These are phyloP conservation scores for Ascidia mentula DNA, from an alignment of 23 tunicate genomes.

Conservation along the genomic window DNA sequence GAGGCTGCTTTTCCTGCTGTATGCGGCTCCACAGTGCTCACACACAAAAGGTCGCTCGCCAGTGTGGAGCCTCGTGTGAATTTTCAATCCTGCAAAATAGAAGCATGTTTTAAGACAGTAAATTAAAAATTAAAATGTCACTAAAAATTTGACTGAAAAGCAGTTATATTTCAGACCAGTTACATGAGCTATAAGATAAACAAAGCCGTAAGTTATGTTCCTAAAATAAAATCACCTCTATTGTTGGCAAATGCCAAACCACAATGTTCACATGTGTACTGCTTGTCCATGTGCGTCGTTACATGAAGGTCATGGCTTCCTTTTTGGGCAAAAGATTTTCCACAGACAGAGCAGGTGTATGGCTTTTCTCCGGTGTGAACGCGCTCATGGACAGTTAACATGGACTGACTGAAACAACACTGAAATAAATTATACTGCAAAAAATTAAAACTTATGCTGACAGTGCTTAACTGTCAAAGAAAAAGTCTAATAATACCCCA, in stretches of 20 bases:
- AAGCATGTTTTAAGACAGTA: too few relatives aligned
- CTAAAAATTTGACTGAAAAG: too few relatives aligned
- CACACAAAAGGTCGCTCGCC: conserved; percentile 23
- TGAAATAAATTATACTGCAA: too few relatives aligned
- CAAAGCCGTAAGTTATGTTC: not conserved
- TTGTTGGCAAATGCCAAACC: not conserved
- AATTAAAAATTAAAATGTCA: too few relatives aligned
- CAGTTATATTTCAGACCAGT: not conserved
- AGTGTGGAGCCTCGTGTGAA: conserved; percentile 8
- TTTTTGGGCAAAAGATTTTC: not conserved
- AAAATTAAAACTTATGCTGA: too few relatives aligned
- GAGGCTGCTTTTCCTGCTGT: conserved; percentile 1
- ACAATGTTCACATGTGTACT: not conserved
- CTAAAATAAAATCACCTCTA: not conserved
- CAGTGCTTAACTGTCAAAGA: too few relatives aligned
- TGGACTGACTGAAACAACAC: not conserved
- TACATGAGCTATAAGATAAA: not conserved
- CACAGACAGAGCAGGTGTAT: not conserved
- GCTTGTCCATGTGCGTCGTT: not conserved
- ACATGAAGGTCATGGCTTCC: not conserved
- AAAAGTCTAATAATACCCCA: too few relatives aligned
- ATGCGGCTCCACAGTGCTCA: conserved; percentile 6
- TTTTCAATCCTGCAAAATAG: not conserved
- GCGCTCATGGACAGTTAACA: not conserved
- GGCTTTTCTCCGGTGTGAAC: not conserved